Evolutionary conservation across 2,797 vertebrate genomes (phyloP).

Genomic region (Pristis pectinata): DNA sequence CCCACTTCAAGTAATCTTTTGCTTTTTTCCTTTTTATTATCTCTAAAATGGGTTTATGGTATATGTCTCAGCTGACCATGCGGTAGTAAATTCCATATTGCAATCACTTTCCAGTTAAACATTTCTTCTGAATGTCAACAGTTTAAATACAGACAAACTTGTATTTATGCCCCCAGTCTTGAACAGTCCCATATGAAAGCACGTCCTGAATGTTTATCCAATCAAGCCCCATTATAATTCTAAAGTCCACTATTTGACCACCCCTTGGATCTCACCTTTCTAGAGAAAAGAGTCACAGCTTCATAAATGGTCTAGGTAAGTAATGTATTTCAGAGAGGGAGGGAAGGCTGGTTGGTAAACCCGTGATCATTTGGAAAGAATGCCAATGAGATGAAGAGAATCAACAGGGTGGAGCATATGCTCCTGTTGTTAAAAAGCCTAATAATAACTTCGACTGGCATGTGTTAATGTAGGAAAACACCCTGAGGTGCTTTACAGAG

Average conservation of each 20-base stretch:
- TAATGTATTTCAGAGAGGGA: neutral
- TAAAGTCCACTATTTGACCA: neutral
- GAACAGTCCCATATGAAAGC: neutral
- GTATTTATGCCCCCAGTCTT: neutral
- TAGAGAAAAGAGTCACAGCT: neutral
- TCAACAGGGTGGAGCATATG: neutral
- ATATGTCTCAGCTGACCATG: neutral
- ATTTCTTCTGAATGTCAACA: neutral
- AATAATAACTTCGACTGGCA: conserved; percentile 21
- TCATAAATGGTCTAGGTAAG: neutral
- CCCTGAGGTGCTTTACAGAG: neutral
- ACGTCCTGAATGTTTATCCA: neutral
- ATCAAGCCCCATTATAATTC: too few species aligned
- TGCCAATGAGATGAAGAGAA: neutral
- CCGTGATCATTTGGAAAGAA: neutral
- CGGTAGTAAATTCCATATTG: neutral
- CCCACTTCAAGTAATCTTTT: neutral
- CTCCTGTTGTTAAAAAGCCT: neutral
- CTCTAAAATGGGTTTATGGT: neutral
- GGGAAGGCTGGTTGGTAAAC: neutral
- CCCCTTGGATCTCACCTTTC: neutral
- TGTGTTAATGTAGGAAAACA: neutral
- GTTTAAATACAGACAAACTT: neutral
- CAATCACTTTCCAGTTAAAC: neutral
- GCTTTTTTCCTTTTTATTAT: neutral